Base-by-base conservation (phyloP, 2,797 vertebrate genomes). In the Salmo trutta region DNA sequence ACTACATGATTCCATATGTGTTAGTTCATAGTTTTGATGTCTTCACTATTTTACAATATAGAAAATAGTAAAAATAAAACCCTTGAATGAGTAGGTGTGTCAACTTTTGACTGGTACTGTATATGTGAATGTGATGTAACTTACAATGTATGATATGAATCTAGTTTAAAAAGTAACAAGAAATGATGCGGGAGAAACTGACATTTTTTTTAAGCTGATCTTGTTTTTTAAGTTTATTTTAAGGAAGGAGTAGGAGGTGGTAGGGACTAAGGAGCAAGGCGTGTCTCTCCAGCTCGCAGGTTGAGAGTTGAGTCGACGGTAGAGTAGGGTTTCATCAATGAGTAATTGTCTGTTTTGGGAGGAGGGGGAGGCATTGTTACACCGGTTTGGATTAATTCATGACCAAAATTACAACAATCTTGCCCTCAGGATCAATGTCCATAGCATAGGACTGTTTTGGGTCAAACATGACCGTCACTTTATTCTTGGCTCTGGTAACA, bases 301-400 rank as follows among this genome's bases (percentile, higher is more conserved):
- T 36, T 79, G 31, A 77, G 81, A 85, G 75, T 41, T 10, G 8
- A 83, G 71, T 80, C 86, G 8, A 10, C 8, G 41, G 8, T 2
- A 41, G 41, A 41, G 41, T 87, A 82, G 85, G 82, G 82, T 89
- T 89, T 87, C 74, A 76, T 62, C 41, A 71, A 31, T 81, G 81
- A 82, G 84, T 86, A 82, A 84, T 31, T 51, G 71, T 78, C 74
- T 70, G 77, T 84, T 73, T 79, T 83, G 83, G 75, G 69, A 77
- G 82, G 76, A 84, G 66, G 79, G 64, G 69, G 51, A 36, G 66
- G 41, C 33, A 4, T 36, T 47, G 82, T 81, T 80, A 65, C 59
- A 89, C 93, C 84, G 88, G 93, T 93, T 88, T 82, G 6, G 53
- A 21, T 12, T 19, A 47, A 78, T 77, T 47, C 62, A 71, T 31